Base-by-base conservation (phyloP, 2,797 vertebrate species). In the Nothura maculosa region DNA sequence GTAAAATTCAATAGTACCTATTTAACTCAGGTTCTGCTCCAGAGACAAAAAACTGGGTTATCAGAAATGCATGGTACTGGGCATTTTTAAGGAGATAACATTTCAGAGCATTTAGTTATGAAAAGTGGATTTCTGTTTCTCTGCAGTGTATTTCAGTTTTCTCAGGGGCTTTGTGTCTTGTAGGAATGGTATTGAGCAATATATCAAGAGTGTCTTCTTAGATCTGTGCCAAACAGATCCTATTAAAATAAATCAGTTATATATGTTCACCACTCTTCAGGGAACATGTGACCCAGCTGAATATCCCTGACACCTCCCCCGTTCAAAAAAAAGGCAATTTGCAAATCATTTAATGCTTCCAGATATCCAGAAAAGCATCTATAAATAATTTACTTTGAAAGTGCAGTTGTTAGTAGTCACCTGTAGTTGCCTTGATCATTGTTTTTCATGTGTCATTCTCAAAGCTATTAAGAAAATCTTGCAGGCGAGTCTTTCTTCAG, bases 101-200 rank as follows among this genome's bases (percentile, higher is more conserved):
- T 92, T 95, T 94, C 55, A 30, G 81, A 85, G 27, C 57, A 91
- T 90, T 93, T 89, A 89, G 42, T n/a, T 81, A 62, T 75, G 28
- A 83, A 91, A 85, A 91, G 81, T 28, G 24, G 38, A 72, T 96
- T 94, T 89, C 54, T 32, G 28, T 14, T 85, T 69, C 85, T 91
- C 76, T 81, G 69, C 76, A 91, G n/a, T 77, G 58, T 16, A 12
- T 90, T 70, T 57, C n/a, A 36, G 82, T 90, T 85, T 61, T 68
- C 28, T n/a, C 7, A 54, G 68, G 54, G 90, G 58, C 10, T 79
- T 73, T 57, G n/a, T 60, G 32, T 86, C 70, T 89, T 94, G n/a
- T 5, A 75, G 66, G 25, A 87, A 52, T n/a, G 64, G 13, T 38
- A 74, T 25, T 62, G 21, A 92, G 76, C 6, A 90, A 85, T 78